A percentile compares a stretch with the other conserved stretches of the same genome.
Evolutionary conservation across 1,140 invertebrate species (phyloP).

Genomic region (Magallana gigas): DNA sequence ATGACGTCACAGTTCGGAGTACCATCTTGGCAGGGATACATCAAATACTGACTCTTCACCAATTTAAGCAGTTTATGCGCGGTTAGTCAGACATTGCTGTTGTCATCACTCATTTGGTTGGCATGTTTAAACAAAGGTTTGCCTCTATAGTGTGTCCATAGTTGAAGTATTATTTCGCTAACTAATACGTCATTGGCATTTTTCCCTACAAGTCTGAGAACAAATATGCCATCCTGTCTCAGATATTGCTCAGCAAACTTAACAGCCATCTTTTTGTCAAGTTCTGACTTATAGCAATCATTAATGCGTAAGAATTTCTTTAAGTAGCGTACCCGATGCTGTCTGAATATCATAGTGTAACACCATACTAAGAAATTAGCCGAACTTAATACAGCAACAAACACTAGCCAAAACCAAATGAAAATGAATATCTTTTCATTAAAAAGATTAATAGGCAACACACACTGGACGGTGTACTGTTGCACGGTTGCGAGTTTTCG

Average conservation of each 20-base stretch:
- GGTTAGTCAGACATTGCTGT: constrained; percentile 77
- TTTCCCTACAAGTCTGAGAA: constrained; percentile 80
- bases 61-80: constrained; percentile 69
- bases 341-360: constrained; percentile 78
- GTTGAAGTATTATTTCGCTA: constrained; percentile 80
- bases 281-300: constrained; percentile 75
- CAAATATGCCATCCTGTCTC: constrained; percentile 81
- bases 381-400: constrained; percentile 80
- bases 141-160: constrained; percentile 79
- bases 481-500: constrained; percentile 78
- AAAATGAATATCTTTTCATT: constrained; percentile 83
- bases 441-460: constrained; percentile 82
- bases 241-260: constrained; percentile 81
- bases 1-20: constrained; percentile 27
- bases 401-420: constrained; percentile 83
- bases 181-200: constrained; percentile 82
- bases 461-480: constrained; percentile 80
- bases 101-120: constrained; percentile 76
- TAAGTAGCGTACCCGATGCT: constrained; percentile 77
- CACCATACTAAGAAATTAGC: constrained; percentile 79
- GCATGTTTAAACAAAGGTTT: constrained; percentile 76
- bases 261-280: constrained; percentile 77
- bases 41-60: constrained; percentile 58
- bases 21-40: constrained; percentile 41
- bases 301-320: constrained; percentile 79